phyloP scores from a whole-genome alignment of 2,113 vertebrate species.

The Gallinago undulata region DNA sequence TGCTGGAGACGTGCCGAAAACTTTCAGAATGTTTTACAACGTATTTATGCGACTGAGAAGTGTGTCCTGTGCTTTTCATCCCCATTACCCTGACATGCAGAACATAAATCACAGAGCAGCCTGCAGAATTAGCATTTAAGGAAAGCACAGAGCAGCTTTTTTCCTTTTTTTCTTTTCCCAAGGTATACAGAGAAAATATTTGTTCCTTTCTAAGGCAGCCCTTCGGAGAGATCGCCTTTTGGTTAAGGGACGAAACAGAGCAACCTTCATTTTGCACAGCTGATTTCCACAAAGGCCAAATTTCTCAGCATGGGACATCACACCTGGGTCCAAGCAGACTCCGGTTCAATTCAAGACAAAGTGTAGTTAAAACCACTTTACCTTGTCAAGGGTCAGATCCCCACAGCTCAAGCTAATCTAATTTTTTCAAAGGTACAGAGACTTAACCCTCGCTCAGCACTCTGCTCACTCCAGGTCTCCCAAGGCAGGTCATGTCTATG shows the following conservation, averaged over 20 bases:
- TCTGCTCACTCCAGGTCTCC: not conserved
- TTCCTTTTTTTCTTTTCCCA: not conserved
- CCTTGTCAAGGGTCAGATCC: not conserved
- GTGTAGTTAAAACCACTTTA: not conserved
- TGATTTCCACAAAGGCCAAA: not conserved
- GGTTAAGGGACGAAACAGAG: not conserved
- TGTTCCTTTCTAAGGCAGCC: not conserved
- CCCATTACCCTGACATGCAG: not conserved
- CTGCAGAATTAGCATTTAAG: not conserved
- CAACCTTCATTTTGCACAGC: not conserved
- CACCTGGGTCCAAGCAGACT: not conserved
- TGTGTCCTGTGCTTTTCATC: not conserved
- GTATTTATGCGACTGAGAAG: not conserved
- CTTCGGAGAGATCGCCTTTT: not conserved
- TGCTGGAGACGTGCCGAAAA: not conserved
- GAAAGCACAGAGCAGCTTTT: not conserved
- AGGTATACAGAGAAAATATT: not conserved
- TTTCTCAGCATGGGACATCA: not conserved
- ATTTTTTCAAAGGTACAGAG: not conserved
- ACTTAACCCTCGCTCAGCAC: not conserved
- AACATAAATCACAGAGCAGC: not conserved
- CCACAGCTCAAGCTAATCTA: not conserved
- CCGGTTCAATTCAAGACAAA: not conserved
- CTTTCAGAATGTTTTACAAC: constrained; percentile 24
- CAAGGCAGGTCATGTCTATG: not conserved